phyloP scores from a whole-genome alignment of 2,797 vertebrate species.

The Tolypeutes matacus region DNA sequence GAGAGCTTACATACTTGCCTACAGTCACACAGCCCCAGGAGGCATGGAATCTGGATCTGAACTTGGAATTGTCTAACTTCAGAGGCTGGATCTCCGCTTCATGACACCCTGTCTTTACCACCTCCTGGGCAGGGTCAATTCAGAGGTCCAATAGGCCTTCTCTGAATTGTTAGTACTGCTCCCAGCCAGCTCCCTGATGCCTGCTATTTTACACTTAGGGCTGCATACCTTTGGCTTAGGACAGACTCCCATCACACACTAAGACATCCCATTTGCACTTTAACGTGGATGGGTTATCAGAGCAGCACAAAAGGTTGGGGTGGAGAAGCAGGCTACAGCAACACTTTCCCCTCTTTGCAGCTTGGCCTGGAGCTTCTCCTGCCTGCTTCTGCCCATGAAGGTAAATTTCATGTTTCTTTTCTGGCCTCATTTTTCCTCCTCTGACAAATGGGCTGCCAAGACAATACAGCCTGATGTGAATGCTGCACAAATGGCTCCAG shows the following conservation, averaged over 20 bases:
- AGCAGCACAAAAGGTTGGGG: neutral
- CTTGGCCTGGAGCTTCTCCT: neutral
- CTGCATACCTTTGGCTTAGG: neutral
- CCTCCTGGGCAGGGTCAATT: neutral
- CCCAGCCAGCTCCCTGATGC: neutral
- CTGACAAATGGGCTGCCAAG: neutral
- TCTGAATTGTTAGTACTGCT: neutral
- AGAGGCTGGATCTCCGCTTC: neutral
- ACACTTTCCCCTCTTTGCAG: neutral
- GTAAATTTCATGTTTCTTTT: conserved; percentile 46
- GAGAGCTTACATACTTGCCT: neutral
- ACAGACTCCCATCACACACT: neutral
- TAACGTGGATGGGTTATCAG: neutral
- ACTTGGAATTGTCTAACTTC: neutral
- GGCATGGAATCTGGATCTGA: neutral
- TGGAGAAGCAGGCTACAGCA: neutral
- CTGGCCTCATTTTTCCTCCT: neutral
- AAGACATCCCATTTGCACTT: neutral
- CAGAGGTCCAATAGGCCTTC: neutral
- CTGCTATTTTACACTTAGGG: neutral
- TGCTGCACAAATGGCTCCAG: neutral
- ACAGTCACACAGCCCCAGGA: neutral
- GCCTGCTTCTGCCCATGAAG: neutral
- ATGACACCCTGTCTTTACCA: neutral
- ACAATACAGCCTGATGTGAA: neutral